phyloP scores from a whole-genome alignment of 2,888 invertebrate genomes.

The Celastrina argiolus region DNA sequence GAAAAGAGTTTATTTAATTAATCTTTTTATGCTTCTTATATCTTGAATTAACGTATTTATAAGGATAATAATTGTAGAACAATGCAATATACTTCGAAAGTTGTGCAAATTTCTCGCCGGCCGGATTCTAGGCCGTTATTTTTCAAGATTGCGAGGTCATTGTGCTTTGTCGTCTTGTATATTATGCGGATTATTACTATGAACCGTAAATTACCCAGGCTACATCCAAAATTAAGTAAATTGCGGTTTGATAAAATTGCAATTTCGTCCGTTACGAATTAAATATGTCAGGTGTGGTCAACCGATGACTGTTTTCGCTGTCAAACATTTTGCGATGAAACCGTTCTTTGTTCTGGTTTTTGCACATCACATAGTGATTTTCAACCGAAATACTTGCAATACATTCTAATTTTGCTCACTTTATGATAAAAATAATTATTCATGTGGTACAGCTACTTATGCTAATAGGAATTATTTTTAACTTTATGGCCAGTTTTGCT shows the following conservation, averaged over 20 bases:
- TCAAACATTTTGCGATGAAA: conserved; percentile 4
- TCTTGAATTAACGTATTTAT: no score
- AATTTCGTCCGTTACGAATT: conserved; percentile 28
- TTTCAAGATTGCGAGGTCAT: conserved; percentile 72
- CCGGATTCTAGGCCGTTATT: conserved; percentile 59
- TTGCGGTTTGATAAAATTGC: conserved; percentile 33
- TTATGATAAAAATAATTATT: background rate
- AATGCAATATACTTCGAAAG: background rate
- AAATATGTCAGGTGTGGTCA: conserved; percentile 18
- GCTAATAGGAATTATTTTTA: background rate
- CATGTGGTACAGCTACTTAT: background rate
- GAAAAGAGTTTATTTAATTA: conserved; percentile 24
- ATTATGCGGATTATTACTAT: background rate
- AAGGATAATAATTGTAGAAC: background rate
- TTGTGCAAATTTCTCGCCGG: conserved; percentile 33
- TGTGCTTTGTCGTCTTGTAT: conserved; percentile 49
- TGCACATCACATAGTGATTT: background rate
- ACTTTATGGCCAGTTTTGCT: background rate
- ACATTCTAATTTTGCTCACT: background rate
- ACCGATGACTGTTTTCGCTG: conserved; percentile 13
- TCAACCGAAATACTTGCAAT: background rate
- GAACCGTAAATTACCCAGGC: conserved; percentile 44
- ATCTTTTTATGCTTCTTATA: no score
- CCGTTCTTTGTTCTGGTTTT: conserved; percentile 12
- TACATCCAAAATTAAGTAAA: conserved; percentile 42